phyloP scores from a whole-genome alignment of 2,888 invertebrate genomes.

The Slavum lentiscoides region DNA sequence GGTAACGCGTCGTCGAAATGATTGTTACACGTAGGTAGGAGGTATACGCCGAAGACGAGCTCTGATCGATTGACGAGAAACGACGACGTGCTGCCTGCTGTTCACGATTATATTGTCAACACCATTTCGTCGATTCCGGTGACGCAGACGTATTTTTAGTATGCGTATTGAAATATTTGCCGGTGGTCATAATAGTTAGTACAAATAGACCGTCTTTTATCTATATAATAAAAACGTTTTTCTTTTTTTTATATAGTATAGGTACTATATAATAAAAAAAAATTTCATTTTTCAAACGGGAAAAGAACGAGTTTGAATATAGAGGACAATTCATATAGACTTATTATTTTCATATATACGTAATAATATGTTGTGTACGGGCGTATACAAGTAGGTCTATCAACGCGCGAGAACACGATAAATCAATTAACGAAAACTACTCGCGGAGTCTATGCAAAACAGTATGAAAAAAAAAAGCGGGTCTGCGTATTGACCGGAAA shows the following conservation, averaged over 20 bases:
- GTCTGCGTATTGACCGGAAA: constrained; percentile 33
- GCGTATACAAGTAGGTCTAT: not conserved
- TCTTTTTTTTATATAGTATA: no score
- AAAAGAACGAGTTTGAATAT: no score
- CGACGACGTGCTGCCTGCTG: not conserved
- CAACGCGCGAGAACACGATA: constrained; percentile 31
- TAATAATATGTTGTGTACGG: not conserved
- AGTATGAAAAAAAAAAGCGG: not conserved
- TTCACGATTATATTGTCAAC: not conserved
- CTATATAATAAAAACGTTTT: no score
- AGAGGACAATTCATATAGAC: no score
- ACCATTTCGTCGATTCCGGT: not conserved
- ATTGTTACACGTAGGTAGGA: no score
- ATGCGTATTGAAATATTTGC: not conserved
- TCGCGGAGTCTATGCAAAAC: not conserved
- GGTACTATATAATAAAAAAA: no score
- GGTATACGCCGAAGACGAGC: not conserved
- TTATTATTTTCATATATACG: not conserved
- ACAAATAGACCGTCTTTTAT: no score
- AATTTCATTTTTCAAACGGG: no score
- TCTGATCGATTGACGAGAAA: constrained; percentile 11
- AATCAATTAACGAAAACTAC: constrained; percentile 38
- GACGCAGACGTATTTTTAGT: not conserved
- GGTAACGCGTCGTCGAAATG: constrained; percentile 23
- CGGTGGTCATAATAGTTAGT: not conserved